Conservation (phyloP, 2,113 vertebrate genomes). For the Phaethon lepturus region DNA sequence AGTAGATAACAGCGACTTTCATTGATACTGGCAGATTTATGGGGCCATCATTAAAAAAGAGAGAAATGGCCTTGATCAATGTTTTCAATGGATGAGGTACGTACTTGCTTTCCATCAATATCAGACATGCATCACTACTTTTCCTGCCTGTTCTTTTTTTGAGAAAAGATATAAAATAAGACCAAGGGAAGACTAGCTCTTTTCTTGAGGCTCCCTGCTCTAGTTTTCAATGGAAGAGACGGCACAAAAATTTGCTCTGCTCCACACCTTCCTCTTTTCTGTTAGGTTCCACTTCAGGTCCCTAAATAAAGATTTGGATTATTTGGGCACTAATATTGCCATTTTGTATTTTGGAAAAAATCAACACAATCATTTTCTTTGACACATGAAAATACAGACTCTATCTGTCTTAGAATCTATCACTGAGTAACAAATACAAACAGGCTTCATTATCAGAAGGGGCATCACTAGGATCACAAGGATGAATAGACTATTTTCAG, state of each 20-base stretch:
- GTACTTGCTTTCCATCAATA: conserved; percentile 60
- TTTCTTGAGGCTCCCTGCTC: neutral
- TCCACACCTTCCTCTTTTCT: neutral
- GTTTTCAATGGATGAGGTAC: conserved; percentile 52
- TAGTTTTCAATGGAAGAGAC: neutral
- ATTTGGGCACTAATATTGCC: neutral
- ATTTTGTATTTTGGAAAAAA: neutral
- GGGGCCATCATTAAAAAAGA: conserved; percentile 47
- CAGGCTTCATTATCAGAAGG: neutral
- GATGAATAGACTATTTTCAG: neutral
- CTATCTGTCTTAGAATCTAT: neutral
- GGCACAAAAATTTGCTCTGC: neutral
- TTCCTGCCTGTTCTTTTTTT: neutral
- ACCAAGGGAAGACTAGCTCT: neutral
- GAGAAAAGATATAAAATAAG: conserved; percentile 14
- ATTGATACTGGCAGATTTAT: conserved; percentile 65
- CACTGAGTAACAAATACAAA: neutral
- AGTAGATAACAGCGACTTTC: conserved; percentile 57
- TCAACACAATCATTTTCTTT: neutral
- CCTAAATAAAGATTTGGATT: neutral
- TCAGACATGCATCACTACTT: conserved; percentile 47
- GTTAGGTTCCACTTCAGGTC: neutral
- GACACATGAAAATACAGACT: neutral
- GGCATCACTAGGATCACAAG: neutral
- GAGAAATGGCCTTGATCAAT: conserved; percentile 56